Evolutionary conservation across 1,140 invertebrate genomes (phyloP), one percentile per base, ranked within the genome.

Genomic region (Drosophila repleta): DNA sequence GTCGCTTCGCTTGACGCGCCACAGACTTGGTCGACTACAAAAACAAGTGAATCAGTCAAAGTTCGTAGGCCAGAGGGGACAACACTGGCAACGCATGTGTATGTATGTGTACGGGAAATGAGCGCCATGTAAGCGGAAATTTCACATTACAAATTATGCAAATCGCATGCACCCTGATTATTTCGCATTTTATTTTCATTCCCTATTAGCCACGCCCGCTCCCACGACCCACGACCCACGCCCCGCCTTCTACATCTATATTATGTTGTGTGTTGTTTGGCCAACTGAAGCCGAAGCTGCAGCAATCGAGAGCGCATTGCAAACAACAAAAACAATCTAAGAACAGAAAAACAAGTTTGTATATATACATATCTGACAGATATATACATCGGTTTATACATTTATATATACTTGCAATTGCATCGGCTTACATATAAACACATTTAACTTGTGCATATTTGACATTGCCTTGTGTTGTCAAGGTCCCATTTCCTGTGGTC

Each of bases 101-200:
- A 24, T 48, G 20, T 57, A 15, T 13, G 32, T 43, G 55, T 46
- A 72, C 79, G 73, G 79, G 79, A 82, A 82, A 82, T 83, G 80
- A 83, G 79, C 78, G 80, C 57, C 79, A 84, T 83, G 79, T 84
- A 74, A 82, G 80, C 79, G 79, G 79, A 82, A 82, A 82, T 82
- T 82, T 74, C 75, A 75, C 79, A 82, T 82, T 79, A 82, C 75
- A 82, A 82, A 82, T 82, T 82, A 82, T 82, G 79, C 80, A 82
- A 82, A 82, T 82, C 79, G 74, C 79, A 82, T 75, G 76, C 79
- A 80, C 65, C 83, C 76, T 82, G 79, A 82, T 79, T 82, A 84
- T 82, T 81, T 81, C 68, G 66, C 74, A 81, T 81, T 81, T 81
- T 74, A 70, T 79, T 79, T 65, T 62, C 75, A 74, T 76, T 79